phyloP scores from a whole-genome alignment of 2,113 vertebrate species.

The Aptenodytes patagonicus region DNA sequence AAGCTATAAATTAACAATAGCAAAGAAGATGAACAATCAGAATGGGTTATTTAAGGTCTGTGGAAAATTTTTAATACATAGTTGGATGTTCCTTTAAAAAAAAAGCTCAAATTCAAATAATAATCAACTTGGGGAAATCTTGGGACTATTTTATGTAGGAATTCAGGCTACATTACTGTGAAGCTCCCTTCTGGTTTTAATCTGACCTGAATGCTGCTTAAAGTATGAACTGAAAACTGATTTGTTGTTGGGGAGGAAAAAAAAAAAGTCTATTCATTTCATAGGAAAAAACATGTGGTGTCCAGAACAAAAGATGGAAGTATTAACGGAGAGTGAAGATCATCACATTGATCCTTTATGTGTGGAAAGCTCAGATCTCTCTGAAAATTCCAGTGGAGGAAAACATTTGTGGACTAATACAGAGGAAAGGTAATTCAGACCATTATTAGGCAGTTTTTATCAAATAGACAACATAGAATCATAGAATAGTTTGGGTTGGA shows the following conservation, averaged over 20 bases:
- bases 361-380: neutral
- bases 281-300: constrained; percentile 47
- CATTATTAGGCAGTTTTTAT: neutral
- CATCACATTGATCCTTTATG: neutral
- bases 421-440: constrained; percentile 74
- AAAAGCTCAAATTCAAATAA: neutral
- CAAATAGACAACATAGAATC: neutral
- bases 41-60: neutral
- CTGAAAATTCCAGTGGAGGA: neutral
- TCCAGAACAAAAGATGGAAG: constrained; percentile 55
- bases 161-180: neutral
- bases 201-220: neutral
- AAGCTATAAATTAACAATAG: neutral
- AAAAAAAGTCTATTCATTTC: neutral
- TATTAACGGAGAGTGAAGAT: constrained; percentile 5
- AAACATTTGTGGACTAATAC: constrained; percentile 20
- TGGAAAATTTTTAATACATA: neutral
- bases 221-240: neutral
- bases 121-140: neutral
- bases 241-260: neutral
- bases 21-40: neutral
- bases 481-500: too few species aligned
- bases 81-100: neutral
- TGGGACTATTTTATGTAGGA: neutral
- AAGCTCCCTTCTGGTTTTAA: neutral